phyloP scores from a whole-genome alignment of 2,888 invertebrate species.

The Drosophila pegasa region DNA sequence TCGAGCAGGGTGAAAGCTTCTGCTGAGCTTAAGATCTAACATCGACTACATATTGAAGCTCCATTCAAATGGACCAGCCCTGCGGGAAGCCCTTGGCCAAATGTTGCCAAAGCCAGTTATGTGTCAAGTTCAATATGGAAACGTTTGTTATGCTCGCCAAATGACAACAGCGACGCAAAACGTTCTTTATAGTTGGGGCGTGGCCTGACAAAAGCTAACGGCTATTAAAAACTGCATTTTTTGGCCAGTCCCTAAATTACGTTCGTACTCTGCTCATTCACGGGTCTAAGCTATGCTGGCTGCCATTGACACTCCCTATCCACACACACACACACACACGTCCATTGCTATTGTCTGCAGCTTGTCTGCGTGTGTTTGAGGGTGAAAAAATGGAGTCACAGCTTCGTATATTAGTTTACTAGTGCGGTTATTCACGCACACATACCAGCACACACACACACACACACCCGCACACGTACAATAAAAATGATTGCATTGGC shows the following conservation, averaged over 20 bases:
- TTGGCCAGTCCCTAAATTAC: conserved; percentile 58
- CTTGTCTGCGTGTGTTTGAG: conserved; percentile 42
- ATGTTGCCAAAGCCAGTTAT: conserved; percentile 17
- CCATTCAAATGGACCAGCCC: conserved; percentile 17
- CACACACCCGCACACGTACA: conserved; percentile 28
- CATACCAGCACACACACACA: conserved; percentile 22
- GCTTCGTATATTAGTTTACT: conserved; percentile 62
- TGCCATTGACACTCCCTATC: conserved; percentile 30
- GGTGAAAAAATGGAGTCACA: conserved; percentile 21
- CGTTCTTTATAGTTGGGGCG: conserved; percentile 6
- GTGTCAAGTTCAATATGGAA: conserved; percentile 58
- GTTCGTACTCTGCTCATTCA: conserved; percentile 58
- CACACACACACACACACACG: conserved; percentile 14
- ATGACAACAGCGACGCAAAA: conserved; percentile 37
- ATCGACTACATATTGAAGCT: conserved; percentile 22
- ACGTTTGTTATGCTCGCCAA: conserved; percentile 45
- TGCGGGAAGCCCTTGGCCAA: conserved; percentile 6
- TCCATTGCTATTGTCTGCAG: conserved; percentile 35
- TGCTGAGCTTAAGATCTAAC: conserved; percentile 5
- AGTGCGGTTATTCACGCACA: conserved; percentile 58
- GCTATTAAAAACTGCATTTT: conserved; percentile 62
- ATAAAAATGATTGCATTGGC: conserved; percentile 80
- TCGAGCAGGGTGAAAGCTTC: conserved; percentile 2
- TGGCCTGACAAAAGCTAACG: conserved; percentile 58
- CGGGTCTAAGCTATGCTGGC: conserved; percentile 25